Base-by-base conservation (phyloP, 2,113 vertebrate genomes). In the Polypterus bichir region DNA sequence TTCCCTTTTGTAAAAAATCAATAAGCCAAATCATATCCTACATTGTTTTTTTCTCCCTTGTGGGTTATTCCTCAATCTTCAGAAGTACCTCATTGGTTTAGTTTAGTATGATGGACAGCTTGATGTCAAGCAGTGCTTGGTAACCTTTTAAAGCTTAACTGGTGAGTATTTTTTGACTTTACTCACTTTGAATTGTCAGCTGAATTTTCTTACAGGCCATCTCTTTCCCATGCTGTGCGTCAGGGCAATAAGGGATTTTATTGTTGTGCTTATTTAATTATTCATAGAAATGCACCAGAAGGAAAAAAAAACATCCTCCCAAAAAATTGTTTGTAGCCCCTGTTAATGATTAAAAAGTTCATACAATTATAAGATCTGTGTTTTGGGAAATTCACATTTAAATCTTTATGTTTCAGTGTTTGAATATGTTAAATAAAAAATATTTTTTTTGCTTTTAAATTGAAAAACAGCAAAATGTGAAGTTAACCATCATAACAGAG, bases 241-340 rank as follows among this genome's bases (percentile, higher is more conserved):
- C 75, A 78, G 71, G 83, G 77, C 80, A 84, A 85, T 84, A 76
- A 82, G 76, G 77, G 79, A 77, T 80, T 83, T 82, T 81, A 80
- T 83, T 87, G 81, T 86, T 84, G 75, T 73, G 70, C 67, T 62
- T 73, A 83, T 82, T 89, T 86, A 88, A 89, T 88, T 86, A 88
- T 88, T 86, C 74, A 89, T 84, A 74, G 75, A 81, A 81, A 83
- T 74, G 70, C 73, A 82, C 72, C 68, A 79, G 79, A 78, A 79
- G 77, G 84, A 75, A 69, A 59, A 59, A 57, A 67, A 70, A 59
- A 72, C 65, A 71, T 27, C 27, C 27, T 27, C 27, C 27, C 27
- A 27, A 27, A 27, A 27, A 27, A 27, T 27, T 27, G 27, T 27
- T 27, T 27, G 27, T 27, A 27, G 27, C 27, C 27, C 27, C 27